These are phyloP conservation scores for Herpailurus yagouaroundi DNA, from an alignment of 2,113 vertebrate species.

Conservation along the genomic window DNA sequence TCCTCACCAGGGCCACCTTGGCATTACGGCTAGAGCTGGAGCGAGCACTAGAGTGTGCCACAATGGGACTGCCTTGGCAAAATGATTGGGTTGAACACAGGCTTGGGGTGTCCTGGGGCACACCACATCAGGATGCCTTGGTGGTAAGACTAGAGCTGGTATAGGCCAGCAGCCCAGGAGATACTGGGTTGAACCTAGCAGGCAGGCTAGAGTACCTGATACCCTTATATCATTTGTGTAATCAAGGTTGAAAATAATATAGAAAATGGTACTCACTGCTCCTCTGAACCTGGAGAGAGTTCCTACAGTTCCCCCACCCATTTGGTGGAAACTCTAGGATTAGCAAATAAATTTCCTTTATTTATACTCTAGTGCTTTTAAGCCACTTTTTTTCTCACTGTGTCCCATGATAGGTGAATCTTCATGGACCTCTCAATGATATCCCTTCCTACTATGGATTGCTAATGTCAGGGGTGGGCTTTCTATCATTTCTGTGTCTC, in stretches of 20 bases:
- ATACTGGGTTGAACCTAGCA: background rate
- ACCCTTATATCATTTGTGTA: background rate
- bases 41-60: no score
- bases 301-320: background rate
- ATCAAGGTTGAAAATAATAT: background rate
- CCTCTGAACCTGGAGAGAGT: background rate
- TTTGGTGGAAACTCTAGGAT: background rate
- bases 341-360: background rate
- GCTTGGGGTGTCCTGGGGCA: background rate
- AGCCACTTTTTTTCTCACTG: background rate
- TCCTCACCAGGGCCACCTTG: background rate
- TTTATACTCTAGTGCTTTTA: background rate
- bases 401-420: background rate
- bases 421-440: background rate
- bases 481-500: background rate
- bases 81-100: background rate
- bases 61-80: background rate
- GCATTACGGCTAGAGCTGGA: background rate
- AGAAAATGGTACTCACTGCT: background rate
- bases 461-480: background rate
- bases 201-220: background rate
- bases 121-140: background rate
- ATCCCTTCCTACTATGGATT: background rate
- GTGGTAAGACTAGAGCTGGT: background rate
- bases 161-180: background rate